A percentile compares a stretch with the other conserved stretches of the same genome.
phyloP scores from a whole-genome alignment of 92 coral and sea anemone species.

The Palythoa grandis region DNA sequence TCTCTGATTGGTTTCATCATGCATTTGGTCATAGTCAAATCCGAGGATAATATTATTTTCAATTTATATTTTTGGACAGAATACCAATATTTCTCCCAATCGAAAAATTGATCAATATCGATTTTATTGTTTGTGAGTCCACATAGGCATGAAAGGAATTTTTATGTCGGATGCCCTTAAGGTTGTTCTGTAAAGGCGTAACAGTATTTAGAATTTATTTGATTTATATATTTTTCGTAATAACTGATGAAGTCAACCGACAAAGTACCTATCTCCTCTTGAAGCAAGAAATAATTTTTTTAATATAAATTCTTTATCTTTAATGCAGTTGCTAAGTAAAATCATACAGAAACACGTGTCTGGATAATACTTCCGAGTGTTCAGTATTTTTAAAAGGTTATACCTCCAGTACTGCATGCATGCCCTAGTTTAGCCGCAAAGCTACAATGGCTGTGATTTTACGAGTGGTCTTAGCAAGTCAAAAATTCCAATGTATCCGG shows the following conservation, averaged over 20 bases:
- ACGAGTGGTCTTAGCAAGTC: too few species aligned
- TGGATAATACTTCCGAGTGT: too few species aligned
- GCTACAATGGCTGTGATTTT: too few species aligned
- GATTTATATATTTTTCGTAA: background rate
- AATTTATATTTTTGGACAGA: background rate
- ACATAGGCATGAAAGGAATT: background rate
- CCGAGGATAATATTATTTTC: background rate
- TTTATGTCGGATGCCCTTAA: background rate
- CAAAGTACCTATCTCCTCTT: too few species aligned
- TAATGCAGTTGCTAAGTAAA: too few species aligned
- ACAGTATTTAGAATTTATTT: background rate
- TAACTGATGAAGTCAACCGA: background rate
- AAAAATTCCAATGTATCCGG: too few species aligned
- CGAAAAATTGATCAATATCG: background rate
- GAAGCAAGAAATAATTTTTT: too few species aligned
- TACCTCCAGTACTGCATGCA: too few species aligned
- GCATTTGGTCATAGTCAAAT: background rate
- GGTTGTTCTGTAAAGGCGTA: background rate
- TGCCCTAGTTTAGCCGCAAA: too few species aligned
- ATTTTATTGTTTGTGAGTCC: background rate
- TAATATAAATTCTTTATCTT: too few species aligned
- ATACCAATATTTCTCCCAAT: background rate
- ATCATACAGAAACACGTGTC: too few species aligned
- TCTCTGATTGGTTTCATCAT: background rate
- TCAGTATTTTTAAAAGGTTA: too few species aligned